Conservation (phyloP, 1,140 invertebrate genomes). For the Aethina tumida region DNA sequence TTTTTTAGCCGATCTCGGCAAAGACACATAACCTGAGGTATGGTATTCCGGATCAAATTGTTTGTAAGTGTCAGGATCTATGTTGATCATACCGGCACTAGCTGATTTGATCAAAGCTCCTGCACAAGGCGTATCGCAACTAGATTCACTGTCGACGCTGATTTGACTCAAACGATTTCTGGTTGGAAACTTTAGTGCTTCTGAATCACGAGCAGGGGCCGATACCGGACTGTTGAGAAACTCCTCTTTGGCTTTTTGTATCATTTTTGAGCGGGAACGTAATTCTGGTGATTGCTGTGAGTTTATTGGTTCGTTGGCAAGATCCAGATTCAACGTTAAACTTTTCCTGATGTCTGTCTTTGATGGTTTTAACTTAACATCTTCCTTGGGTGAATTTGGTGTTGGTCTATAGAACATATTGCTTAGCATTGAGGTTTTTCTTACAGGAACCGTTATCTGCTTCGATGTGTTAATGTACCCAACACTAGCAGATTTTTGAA, state of each 20-base stretch:
- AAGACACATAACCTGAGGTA: slow-evolving; percentile 33
- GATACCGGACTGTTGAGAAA: slow-evolving; percentile 38
- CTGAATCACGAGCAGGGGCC: slow-evolving; percentile 9
- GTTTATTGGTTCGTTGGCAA: not conserved
- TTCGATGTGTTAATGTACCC: slow-evolving; percentile 6
- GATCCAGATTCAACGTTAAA: slow-evolving; percentile 7
- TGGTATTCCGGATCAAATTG: slow-evolving; percentile 33
- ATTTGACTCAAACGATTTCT: slow-evolving; percentile 42
- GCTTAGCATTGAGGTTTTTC: slow-evolving; percentile 11
- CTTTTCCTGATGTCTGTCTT: slow-evolving; percentile 1
- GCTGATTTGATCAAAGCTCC: slow-evolving; percentile 50
- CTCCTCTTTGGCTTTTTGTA: slow-evolving; percentile 52
- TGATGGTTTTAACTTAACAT: not conserved
- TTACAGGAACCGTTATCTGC: slow-evolving; percentile 8
- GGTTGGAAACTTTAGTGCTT: slow-evolving; percentile 21
- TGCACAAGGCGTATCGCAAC: slow-evolving; percentile 33
- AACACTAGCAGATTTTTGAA: slow-evolving; percentile 18
- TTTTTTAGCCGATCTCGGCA: slow-evolving; percentile 30
- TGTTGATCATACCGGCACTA: slow-evolving; percentile 61
- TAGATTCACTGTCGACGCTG: slow-evolving; percentile 46
- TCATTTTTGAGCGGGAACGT: slow-evolving; percentile 31
- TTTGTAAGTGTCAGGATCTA: slow-evolving; percentile 47
- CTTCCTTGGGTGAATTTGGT: not conserved
- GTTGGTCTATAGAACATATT: not conserved
- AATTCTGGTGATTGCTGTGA: slow-evolving; percentile 19